Conservation (phyloP, 1,140 invertebrate species). For the Manduca sexta region DNA sequence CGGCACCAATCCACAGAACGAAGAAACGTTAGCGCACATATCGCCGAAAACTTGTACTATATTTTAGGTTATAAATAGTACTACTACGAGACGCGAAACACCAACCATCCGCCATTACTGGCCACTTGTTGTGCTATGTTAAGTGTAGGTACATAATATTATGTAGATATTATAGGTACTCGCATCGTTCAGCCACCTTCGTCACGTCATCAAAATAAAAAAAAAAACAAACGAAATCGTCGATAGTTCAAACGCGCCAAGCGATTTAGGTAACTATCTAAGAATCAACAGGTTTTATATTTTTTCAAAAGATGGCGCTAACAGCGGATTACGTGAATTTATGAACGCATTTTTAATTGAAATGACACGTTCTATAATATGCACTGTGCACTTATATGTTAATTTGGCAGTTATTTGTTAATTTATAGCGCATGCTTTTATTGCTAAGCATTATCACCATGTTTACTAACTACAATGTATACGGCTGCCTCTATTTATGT, state of each 20-base stretch:
- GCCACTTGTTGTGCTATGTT: conserved; percentile 69
- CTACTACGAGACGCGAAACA: conserved; percentile 71
- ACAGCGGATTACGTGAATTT: too few species aligned
- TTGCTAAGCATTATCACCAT: too few species aligned
- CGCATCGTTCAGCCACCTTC: conserved; percentile 46
- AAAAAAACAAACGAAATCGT: conserved; percentile 34
- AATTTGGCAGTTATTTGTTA: too few species aligned
- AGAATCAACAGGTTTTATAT: conserved; percentile 19
- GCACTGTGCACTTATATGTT: too few species aligned
- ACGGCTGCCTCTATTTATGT: too few species aligned
- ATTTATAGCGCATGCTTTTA: too few species aligned
- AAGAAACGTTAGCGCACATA: conserved; percentile 71
- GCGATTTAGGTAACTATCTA: too few species aligned
- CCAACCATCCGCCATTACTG: conserved; percentile 71
- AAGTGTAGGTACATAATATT: too few species aligned
- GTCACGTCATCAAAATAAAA: conserved; percentile 66
- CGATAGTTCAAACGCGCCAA: conserved; percentile 26
- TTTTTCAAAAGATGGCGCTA: conserved; percentile 38
- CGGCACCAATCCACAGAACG: conserved; percentile 68
- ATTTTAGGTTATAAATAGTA: conserved; percentile 75
- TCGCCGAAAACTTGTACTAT: conserved; percentile 73
- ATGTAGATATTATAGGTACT: conserved; percentile 4
- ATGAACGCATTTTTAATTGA: background rate
- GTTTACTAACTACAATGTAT: too few species aligned
- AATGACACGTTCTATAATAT: too few species aligned